phyloP scores from a whole-genome alignment of 1,140 invertebrate genomes.

The Coelopa frigida region DNA sequence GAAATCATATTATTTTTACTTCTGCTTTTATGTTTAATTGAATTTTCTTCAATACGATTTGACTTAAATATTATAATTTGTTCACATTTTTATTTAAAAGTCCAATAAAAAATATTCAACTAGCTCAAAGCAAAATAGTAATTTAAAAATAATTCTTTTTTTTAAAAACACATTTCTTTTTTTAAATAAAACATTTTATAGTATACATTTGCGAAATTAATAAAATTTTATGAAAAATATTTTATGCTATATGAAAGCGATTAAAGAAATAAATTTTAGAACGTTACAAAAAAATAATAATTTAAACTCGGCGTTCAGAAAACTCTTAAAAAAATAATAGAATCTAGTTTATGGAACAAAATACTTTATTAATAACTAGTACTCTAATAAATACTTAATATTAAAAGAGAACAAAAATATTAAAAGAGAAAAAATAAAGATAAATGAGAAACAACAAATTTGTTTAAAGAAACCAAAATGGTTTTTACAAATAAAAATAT shows the following conservation, averaged over 20 bases:
- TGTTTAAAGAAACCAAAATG: background rate
- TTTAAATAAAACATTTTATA: conserved; percentile 3
- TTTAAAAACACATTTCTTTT: background rate
- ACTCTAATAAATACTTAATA: conserved; percentile 4
- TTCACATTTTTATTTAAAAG: too few relatives aligned
- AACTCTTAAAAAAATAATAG: conserved; percentile 5
- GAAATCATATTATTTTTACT: too few relatives aligned
- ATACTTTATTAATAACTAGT: conserved; percentile 1
- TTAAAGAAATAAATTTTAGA: background rate
- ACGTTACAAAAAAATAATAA: conserved; percentile 7
- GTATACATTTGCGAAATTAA: background rate
- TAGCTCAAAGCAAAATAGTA: background rate
- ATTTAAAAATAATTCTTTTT: background rate
- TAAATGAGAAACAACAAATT: conserved; percentile 3
- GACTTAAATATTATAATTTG: too few relatives aligned
- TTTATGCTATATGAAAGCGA: too few relatives aligned
- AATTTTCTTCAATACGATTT: too few relatives aligned
- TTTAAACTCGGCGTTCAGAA: too few relatives aligned
- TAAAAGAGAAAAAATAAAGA: conserved; percentile 5
- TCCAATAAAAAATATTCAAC: conserved; percentile 3
- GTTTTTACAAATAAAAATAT: background rate
- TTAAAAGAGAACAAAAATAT: conserved; percentile 3
- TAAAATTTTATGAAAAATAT: conserved; percentile 1
- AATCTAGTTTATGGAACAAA: background rate
- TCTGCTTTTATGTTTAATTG: too few relatives aligned